Percentiles rank a stretch among this genome's conserved stretches.
phyloP scores from a whole-genome alignment of 2,113 vertebrate species.

The Dicerorhinus sumatrensis region DNA sequence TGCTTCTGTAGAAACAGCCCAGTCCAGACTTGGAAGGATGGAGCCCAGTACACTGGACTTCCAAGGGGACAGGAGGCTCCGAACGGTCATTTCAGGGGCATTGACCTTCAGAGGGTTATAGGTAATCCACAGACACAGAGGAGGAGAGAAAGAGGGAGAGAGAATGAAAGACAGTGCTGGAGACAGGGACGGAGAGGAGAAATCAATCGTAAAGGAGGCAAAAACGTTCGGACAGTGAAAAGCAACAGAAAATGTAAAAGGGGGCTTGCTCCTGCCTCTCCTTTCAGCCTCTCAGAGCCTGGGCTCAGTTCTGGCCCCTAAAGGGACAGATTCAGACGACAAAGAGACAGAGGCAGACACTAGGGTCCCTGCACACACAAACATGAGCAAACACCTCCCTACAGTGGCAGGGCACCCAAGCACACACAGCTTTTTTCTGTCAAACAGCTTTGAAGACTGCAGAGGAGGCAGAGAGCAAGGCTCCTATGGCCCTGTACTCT shows the following conservation, averaged over 20 bases:
- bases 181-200: not conserved
- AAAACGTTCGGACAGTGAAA: not conserved
- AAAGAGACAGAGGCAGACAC: not conserved
- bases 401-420: accelerated
- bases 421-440: not conserved
- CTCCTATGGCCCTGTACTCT: too few relatives aligned
- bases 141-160: not conserved
- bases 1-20: not conserved
- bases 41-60: not conserved
- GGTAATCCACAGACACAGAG: not conserved
- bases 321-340: not conserved
- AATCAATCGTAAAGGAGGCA: too few relatives aligned
- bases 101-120: not conserved
- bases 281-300: not conserved
- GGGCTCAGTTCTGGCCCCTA: not conserved
- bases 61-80: not conserved
- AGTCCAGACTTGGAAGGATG: not conserved
- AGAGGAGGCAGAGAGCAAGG: not conserved
- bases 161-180: not conserved
- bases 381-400: not conserved
- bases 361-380: accelerated
- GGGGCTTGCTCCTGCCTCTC: accelerated
- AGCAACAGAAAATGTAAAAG: not conserved
- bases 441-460: not conserved
- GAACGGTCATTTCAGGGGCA: not conserved